These are phyloP conservation scores for Microcebus tavaratra DNA, from an alignment of 2,113 vertebrate species.

Conservation along the genomic window DNA sequence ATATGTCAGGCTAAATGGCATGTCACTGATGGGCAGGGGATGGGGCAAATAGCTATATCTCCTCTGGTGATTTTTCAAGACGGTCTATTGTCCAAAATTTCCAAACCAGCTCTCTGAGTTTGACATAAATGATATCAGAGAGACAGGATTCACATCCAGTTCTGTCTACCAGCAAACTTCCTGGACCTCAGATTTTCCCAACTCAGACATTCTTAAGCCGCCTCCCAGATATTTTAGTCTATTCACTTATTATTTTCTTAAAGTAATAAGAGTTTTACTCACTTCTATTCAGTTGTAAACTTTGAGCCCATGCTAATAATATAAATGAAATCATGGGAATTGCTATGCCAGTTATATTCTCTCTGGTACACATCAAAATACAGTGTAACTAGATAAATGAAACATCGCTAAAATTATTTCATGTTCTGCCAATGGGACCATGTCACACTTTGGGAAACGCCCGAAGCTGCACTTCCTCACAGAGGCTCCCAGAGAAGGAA, in stretches of 20 bases:
- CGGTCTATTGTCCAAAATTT: background rate
- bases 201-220: background rate
- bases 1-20: background rate
- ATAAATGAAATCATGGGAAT: background rate
- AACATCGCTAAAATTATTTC: background rate
- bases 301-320: background rate
- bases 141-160: slow-evolving; percentile 33
- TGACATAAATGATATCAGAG: background rate
- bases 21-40: too few relatives aligned
- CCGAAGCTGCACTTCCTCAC: background rate
- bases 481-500: slow-evolving; percentile 15
- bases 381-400: background rate
- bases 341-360: background rate
- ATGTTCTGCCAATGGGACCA: background rate
- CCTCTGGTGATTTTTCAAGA: background rate
- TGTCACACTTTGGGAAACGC: background rate
- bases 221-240: background rate
- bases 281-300: background rate
- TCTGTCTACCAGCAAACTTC: background rate
- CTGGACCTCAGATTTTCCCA: background rate
- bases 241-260: background rate
- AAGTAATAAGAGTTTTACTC: slow-evolving; percentile 1
- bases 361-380: background rate
- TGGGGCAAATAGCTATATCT: background rate
- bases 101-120: background rate